Percentiles rank a stretch among this genome's conserved stretches.
phyloP scores from a whole-genome alignment of 2,888 invertebrate species.

The Synergus umbraculus region DNA sequence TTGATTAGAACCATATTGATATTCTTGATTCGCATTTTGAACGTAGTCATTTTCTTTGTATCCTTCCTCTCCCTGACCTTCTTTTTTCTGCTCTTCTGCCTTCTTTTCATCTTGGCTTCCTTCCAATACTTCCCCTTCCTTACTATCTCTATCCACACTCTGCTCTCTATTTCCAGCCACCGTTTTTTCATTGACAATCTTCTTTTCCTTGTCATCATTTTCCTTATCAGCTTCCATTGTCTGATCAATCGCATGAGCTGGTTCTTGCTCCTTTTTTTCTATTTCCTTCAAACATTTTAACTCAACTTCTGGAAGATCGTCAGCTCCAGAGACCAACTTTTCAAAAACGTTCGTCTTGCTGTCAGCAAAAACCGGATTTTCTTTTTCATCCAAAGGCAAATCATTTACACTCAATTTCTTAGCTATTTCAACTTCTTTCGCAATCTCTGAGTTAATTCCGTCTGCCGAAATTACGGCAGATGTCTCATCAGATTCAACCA shows the following conservation, averaged over 20 bases:
- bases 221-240: neutral
- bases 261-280: neutral
- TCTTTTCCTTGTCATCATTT: neutral
- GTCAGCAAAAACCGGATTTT: neutral
- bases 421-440: conserved; percentile 49
- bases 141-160: neutral
- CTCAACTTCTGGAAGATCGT: neutral
- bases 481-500: conserved; percentile 10
- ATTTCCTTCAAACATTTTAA: neutral
- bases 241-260: neutral
- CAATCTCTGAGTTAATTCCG: conserved; percentile 48
- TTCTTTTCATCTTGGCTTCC: conserved; percentile 41
- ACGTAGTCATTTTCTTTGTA: conserved; percentile 47
- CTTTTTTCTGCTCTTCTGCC: conserved; percentile 42
- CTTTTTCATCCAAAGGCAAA: neutral
- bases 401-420: conserved; percentile 2
- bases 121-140: conserved; percentile 5
- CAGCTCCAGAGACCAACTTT: neutral
- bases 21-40: conserved; percentile 48
- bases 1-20: conserved; percentile 44
- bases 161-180: conserved; percentile 34
- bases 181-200: conserved; percentile 36
- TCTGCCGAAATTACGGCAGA: conserved; percentile 48
- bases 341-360: neutral
- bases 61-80: neutral